Evolutionary conservation across 2,113 vertebrate genomes (phyloP).

Genomic region (Spheniscus mendiculus): DNA sequence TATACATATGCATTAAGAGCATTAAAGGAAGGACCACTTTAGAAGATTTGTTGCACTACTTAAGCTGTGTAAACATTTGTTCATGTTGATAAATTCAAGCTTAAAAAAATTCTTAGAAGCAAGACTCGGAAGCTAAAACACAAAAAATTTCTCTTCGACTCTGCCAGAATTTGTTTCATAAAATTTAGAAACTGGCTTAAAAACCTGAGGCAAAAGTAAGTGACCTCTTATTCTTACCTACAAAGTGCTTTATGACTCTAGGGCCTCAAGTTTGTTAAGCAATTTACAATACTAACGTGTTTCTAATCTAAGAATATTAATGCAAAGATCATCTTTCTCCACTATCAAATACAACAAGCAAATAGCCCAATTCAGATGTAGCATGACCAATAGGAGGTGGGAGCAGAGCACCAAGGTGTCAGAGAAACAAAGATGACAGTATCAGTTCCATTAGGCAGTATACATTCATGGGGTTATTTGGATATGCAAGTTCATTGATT

Average conservation of each 20-base stretch:
- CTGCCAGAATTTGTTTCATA: not conserved
- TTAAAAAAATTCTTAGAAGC: not conserved
- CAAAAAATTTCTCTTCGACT: not conserved
- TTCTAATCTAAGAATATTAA: not conserved
- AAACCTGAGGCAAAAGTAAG: not conserved
- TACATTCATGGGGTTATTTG: fast-evolving
- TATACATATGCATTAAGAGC: not conserved
- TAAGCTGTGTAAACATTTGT: not conserved
- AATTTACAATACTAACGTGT: not conserved
- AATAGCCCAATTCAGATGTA: not conserved
- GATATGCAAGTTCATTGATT: not conserved
- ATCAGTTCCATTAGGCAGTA: not conserved
- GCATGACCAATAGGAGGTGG: not conserved
- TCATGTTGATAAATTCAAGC: not conserved
- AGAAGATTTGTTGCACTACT: not conserved
- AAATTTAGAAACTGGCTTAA: not conserved
- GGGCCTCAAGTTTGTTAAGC: not conserved
- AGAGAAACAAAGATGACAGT: not conserved
- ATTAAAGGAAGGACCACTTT: not conserved
- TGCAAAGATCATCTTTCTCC: not conserved
- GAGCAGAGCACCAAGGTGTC: not conserved
- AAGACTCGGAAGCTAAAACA: not conserved
- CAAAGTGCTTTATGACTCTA: not conserved
- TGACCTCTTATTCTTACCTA: not conserved
- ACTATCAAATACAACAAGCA: not conserved